Base-by-base conservation (phyloP, 2,888 invertebrate species). In the Xestoiulus laeticollis region DNA sequence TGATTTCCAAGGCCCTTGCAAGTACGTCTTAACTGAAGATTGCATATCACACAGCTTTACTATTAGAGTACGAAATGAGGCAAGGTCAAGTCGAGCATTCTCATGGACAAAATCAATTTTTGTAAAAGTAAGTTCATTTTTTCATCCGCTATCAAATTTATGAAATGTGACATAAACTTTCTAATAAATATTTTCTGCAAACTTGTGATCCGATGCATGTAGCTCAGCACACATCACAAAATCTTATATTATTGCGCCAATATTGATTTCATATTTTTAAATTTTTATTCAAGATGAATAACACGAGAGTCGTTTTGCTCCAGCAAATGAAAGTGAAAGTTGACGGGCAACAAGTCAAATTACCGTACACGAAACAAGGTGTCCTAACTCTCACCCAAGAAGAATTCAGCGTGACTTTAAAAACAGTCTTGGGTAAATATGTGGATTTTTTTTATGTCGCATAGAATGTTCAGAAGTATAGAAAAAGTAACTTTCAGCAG, bases 51-150 rank as follows among this genome's bases (percentile, higher is more conserved):
- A 91, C 90, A 94, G 95, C 19, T 98, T 98, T 91, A 95, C 96
- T 10, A 95, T 98, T 89, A 94, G 97, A 88, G 96, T 98, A 88
- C 96, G 97, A 68, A 98, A 98, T 91, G 96, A 96, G 91, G 96
- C 96, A 0, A 94, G 96, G 89, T 94, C 94, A 87, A 95, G 96
- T 19, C 94, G 95, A 90, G 95, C 95, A 88, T 97, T 97, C n/a
- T 96, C 97, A 0, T 96, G 97, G 96, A 97, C 98, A 0, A 96
- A 97, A 91, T 96, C 97, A 44, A 96, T 98, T 22, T 95, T 96
- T 5, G 93, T 97, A 1, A 96, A 96, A 92, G 95, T 93, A 89
- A 84, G 84, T 84, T 43, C 43, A 43, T 43, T 43, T 10, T 43
- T 43, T 43, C 10, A 43, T 43, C 10, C 10, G 5, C n/a, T n/a